These are phyloP conservation scores for Polymixis flavicincta DNA, from an alignment of 2,888 invertebrate genomes.

Conservation along the genomic window DNA sequence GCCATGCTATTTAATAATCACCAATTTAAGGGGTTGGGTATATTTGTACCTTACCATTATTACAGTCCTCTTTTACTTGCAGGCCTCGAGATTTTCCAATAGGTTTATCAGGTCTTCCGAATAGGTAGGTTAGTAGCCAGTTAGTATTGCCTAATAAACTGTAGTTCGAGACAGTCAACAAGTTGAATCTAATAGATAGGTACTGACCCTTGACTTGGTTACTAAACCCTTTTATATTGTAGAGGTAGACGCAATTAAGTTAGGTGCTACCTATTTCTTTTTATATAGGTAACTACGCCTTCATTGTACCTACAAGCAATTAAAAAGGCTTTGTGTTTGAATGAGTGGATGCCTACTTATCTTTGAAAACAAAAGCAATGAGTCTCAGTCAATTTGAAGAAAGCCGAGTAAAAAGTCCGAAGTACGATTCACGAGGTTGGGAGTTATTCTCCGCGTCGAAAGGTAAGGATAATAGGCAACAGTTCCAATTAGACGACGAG, in stretches of 20 bases:
- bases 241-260: background rate
- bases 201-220: background rate
- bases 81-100: background rate
- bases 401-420: slow-evolving; percentile 81
- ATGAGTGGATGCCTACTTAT: slow-evolving; percentile 59
- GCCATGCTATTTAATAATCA: background rate
- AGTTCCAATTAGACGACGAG: slow-evolving; percentile 90
- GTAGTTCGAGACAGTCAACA: background rate
- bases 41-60: background rate
- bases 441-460: slow-evolving; percentile 86
- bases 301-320: slow-evolving; percentile 30
- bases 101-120: background rate
- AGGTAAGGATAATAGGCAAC: slow-evolving; percentile 90
- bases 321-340: slow-evolving; percentile 56
- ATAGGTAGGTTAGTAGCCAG: background rate
- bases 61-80: background rate
- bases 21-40: background rate
- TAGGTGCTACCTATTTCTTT: background rate
- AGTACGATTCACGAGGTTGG: slow-evolving; percentile 84
- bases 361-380: slow-evolving; percentile 74
- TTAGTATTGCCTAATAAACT: background rate
- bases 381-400: slow-evolving; percentile 78
- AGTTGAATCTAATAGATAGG: background rate
- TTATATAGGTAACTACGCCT: background rate
- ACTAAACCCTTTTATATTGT: background rate